A percentile compares a stretch with the other conserved stretches of the same genome.
Evolutionary conservation across 2,888 invertebrate species (phyloP).

Genomic region (Ametastegia equiseti): DNA sequence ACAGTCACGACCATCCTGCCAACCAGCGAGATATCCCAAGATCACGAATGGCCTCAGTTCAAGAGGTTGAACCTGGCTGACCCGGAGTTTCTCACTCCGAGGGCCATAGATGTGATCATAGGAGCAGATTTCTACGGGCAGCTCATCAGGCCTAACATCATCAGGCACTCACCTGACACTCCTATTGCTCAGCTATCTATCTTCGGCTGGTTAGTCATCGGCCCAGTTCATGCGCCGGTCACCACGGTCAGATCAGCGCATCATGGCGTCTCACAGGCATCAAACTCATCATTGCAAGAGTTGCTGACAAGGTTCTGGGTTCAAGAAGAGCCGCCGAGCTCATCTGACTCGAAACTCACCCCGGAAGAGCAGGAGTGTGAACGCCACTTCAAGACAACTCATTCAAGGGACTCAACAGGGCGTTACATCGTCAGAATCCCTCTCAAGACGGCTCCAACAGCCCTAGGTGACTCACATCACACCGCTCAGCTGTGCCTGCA

Average conservation of each 20-base stretch:
- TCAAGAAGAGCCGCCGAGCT: conserved; percentile 40
- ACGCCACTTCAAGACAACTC: conserved; percentile 37
- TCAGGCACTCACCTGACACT: conserved; percentile 25
- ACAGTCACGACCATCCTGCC: conserved; percentile 48
- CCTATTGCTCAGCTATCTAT: conserved; percentile 43
- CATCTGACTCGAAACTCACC: neutral
- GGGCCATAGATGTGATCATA: conserved; percentile 53
- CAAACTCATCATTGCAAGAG: conserved; percentile 35
- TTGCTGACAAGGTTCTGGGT: conserved; percentile 48
- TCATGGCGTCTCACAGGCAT: neutral
- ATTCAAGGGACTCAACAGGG: conserved; percentile 45
- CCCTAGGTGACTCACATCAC: neutral
- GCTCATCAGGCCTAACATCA: conserved; percentile 46
- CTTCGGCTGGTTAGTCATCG: conserved; percentile 24
- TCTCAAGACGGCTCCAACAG: conserved; percentile 10
- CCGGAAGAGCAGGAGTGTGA: conserved; percentile 50
- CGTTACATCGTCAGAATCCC: conserved; percentile 48
- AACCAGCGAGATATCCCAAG: conserved; percentile 3
- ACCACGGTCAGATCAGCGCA: neutral
- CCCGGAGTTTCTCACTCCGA: conserved; percentile 50
- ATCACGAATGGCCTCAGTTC: conserved; percentile 51
- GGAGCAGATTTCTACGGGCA: conserved; percentile 52
- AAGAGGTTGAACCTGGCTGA: conserved; percentile 49
- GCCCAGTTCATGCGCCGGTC: neutral
- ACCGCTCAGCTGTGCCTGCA: neutral